Percentiles rank a stretch among this genome's conserved stretches.
Evolutionary conservation across 1,140 invertebrate genomes (phyloP).

Genomic region (Carposina sasakii): DNA sequence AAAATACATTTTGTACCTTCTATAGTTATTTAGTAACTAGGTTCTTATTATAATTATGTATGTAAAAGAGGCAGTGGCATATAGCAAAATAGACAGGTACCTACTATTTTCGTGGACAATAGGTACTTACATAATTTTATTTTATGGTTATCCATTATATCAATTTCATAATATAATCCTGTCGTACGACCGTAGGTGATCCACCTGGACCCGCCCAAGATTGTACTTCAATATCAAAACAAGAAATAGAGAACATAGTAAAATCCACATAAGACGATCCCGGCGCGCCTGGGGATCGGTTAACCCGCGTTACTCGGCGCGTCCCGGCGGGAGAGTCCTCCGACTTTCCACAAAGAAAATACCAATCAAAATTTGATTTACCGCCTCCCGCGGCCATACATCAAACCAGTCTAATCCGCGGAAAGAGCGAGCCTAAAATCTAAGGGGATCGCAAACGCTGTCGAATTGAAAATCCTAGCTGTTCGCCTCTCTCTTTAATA

Average conservation of each 20-base stretch:
- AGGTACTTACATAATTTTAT: too few species aligned
- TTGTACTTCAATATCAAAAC: conserved; percentile 28
- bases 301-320: conserved; percentile 56
- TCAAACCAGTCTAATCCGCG: conserved; percentile 63
- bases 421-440: conserved; percentile 55
- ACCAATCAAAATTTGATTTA: conserved; percentile 72
- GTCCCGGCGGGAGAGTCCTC: conserved; percentile 51
- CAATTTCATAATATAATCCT: too few species aligned
- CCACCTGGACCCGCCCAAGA: too few species aligned
- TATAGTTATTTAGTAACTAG: too few species aligned
- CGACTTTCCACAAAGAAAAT: conserved; percentile 68
- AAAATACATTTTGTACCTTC: too few species aligned
- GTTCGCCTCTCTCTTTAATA: conserved; percentile 50
- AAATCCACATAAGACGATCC: conserved; percentile 47
- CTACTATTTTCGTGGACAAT: too few species aligned
- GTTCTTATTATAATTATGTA: too few species aligned
- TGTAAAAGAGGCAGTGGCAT: too few species aligned
- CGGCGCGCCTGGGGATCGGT: conserved; percentile 56
- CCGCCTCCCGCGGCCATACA: conserved; percentile 67
- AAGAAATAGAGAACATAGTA: conserved; percentile 36
- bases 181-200: too few species aligned
- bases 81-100: too few species aligned
- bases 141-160: too few species aligned
- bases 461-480: conserved; percentile 63
- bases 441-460: conserved; percentile 50